Base-by-base conservation (phyloP, 2,797 vertebrate species). In the Hyperoplus lanceolatus region DNA sequence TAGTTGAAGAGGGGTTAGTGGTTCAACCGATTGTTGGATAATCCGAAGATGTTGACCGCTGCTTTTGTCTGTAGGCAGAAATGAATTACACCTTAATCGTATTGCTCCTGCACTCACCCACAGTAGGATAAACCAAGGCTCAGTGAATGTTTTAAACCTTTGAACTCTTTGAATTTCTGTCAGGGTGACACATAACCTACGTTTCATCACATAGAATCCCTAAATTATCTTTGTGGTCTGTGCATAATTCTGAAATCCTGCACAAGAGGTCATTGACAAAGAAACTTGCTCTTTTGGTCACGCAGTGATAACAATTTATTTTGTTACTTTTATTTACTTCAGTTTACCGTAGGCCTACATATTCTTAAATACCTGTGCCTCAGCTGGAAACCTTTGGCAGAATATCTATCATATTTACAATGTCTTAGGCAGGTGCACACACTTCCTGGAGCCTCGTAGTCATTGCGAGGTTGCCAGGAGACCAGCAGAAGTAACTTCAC, bases 11-110 rank as follows among this genome's bases (percentile, higher is more conserved):
- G 21, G 21, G 21, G 21, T 29, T 29, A 3, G 29, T 29, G 29
- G 29, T 29, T 2, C 29, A 29, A 29, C 29, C 29, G 29, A 29
- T 8, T 65, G 59, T 59, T 70, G 65, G 81, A 63, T 49, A 83
- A 67, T 67, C 53, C 55, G 51, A 45, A 59, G 71, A 68, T 84
- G 83, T 53, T 68, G 41, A 46, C 54, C 69, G 4, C 45, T 76
- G 39, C 77, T 77, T 76, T 86, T 70, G 75, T 79, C 50, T 61
- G 14, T 16, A 60, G 74, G 49, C 69, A 78, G 51, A 88, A 49
- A 56, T 54, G 8, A 81, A 83, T 83, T 29, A 73, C 71, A 71
- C 65, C 42, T 46, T 75, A 54, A 73, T 81, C 45, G 69, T 13
- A 46, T 46, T 55, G 43, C 39, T 69, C 38, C 43, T 45, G 45